Base-by-base conservation (phyloP, 2,797 vertebrate species). In the Enteromius radiatus region DNA sequence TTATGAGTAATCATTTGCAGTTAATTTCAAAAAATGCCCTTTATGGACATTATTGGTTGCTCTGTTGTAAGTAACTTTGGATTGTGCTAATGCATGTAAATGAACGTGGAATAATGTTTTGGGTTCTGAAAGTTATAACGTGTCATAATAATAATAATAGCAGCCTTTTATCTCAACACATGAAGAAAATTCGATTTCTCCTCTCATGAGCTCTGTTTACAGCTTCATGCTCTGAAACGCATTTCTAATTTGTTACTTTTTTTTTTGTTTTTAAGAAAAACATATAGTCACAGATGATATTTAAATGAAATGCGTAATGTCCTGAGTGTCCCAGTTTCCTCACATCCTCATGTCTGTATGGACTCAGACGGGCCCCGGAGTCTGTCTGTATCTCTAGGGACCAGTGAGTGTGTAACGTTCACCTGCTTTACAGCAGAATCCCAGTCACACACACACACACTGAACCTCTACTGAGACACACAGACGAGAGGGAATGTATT, bases 401-500 rank as follows among this genome's bases (percentile, higher is more conserved):
- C 43, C 69, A 12, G 69, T 6, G 70, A 73, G 47, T 31, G 28
- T 73, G 12, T 54, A 52, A 54, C 52, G 47, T 54, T 73, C 28
- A 73, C 70, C 70, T 73, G 47, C 70, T 73, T 33, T 69, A 41
- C 49, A 4, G 33, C 21, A 70, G 45, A 56, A 10, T 52, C 47
- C 9, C 67, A 45, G 26, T 49, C 65, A 43, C 6, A 68, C 75
- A 49, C 59, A 74, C 86, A 26, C 73, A 59, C n/a, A 12, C 77
- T 19, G 64, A 1, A 0, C 33, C 45, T 69, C 47, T 54, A 43
- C 78, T 5, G 23, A 80, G 49, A 75, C 65, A 79, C 64, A 45
- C 33, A 76, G 38, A 33, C 10, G 77, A 64, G 54, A 54, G 59
- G 19, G 23, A 76, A 67, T 75, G 80, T 86, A 86, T 85, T 87